Percentiles rank a stretch among this genome's conserved stretches.
Evolutionary conservation across 2,797 vertebrate species (phyloP).

Genomic region (Ficedula albicollis): DNA sequence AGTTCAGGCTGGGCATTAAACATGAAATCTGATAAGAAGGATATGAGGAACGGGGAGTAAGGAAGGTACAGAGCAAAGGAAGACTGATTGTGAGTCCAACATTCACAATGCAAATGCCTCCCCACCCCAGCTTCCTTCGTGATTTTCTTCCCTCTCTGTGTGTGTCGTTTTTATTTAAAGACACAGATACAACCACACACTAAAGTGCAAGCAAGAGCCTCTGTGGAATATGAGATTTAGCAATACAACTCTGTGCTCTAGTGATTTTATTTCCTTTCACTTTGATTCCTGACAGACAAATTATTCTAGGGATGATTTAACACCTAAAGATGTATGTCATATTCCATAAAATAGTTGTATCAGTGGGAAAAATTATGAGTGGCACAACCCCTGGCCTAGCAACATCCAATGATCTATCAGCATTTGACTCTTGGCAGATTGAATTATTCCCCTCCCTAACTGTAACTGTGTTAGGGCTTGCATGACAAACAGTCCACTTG

Average conservation of each 20-base stretch:
- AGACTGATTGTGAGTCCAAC: conserved; percentile 76
- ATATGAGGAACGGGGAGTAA: conserved; percentile 80
- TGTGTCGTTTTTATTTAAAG: conserved; percentile 22
- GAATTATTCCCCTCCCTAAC: conserved; percentile 48
- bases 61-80: conserved; percentile 80
- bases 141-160: background rate
- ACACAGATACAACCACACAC: background rate
- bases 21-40: conserved; percentile 92
- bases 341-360: conserved; percentile 54
- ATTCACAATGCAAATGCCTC: conserved; percentile 80
- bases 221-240: conserved; percentile 67
- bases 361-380: conserved; percentile 56
- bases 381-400: conserved; percentile 46
- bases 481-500: conserved; percentile 65
- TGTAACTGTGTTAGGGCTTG: conserved; percentile 45
- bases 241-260: conserved; percentile 33
- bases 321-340: conserved; percentile 67
- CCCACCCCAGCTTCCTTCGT: background rate
- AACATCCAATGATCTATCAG: conserved; percentile 64
- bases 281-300: conserved; percentile 75
- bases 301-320: conserved; percentile 67
- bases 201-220: background rate
- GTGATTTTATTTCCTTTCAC: conserved; percentile 77
- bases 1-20: conserved; percentile 81
- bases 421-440: conserved; percentile 58